Conservation (phyloP, 2,888 invertebrate species). For the Brachylomia viminalis region DNA sequence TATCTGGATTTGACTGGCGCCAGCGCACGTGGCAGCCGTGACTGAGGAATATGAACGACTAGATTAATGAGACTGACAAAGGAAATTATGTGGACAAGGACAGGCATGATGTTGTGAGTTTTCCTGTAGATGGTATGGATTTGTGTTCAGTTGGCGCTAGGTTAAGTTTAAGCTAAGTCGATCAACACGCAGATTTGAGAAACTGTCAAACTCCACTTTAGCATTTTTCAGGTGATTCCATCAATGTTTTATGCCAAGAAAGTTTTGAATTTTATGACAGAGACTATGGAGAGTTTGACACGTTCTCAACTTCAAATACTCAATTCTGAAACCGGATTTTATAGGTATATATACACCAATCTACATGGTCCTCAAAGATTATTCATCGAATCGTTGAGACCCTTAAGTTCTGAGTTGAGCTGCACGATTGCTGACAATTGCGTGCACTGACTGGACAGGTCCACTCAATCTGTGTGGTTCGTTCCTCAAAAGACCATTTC, state of each 20-base stretch:
- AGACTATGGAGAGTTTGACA: neutral
- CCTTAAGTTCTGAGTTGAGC: too few relatives aligned
- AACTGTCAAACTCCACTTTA: neutral
- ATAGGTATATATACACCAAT: too few relatives aligned
- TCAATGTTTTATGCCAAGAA: too few relatives aligned
- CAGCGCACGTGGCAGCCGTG: slow-evolving; percentile 28
- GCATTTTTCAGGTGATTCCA: neutral
- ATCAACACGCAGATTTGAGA: neutral
- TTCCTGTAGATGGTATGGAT: slow-evolving; percentile 29
- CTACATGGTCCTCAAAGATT: too few relatives aligned
- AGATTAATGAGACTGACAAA: slow-evolving; percentile 52
- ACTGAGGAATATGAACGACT: slow-evolving; percentile 56
- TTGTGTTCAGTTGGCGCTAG: neutral
- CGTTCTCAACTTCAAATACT: neutral
- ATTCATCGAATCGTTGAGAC: too few relatives aligned
- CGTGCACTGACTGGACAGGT: too few relatives aligned
- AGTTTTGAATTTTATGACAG: too few relatives aligned
- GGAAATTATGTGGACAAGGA: slow-evolving; percentile 55
- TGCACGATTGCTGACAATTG: too few relatives aligned
- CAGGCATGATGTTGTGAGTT: slow-evolving; percentile 21
- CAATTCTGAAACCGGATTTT: neutral
- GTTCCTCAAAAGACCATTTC: too few relatives aligned
- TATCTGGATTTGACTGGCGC: slow-evolving; percentile 29
- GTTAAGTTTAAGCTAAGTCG: neutral
- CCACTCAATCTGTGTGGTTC: too few relatives aligned